Evolutionary conservation across 2,113 vertebrate genomes (phyloP).

Genomic region (Pseudopodoces humilis): DNA sequence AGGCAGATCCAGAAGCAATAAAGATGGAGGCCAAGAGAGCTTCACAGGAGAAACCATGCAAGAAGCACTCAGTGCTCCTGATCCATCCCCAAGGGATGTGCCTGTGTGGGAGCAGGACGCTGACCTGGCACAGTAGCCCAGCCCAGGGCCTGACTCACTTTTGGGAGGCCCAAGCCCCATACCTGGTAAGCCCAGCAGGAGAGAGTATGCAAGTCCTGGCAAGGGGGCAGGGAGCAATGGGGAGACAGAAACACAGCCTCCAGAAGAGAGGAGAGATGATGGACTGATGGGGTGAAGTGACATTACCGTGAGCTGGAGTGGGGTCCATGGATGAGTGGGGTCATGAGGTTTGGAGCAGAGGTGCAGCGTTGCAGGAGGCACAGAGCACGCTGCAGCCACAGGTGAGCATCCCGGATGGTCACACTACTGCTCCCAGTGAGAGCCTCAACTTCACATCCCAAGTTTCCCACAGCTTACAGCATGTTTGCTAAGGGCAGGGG

Average conservation of each 20-base stretch:
- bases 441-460: fast-evolving
- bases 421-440: fast-evolving
- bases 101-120: background rate
- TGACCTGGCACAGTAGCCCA: background rate
- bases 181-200: background rate
- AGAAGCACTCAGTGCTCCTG: fast-evolving
- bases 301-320: background rate
- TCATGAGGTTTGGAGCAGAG: background rate
- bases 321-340: fast-evolving
- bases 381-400: fast-evolving
- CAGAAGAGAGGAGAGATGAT: background rate
- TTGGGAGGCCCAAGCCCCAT: background rate
- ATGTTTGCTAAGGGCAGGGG: fast-evolving
- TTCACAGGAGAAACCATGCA: background rate
- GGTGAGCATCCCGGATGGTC: fast-evolving
- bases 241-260: background rate
- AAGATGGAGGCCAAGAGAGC: background rate
- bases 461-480: background rate
- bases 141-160: background rate
- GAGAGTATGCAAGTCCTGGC: background rate
- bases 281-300: background rate
- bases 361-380: background rate
- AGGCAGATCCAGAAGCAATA: background rate
- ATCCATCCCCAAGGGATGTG: background rate
- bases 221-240: background rate